Percentiles rank a stretch among this genome's conserved stretches.
Evolutionary conservation across 2,888 invertebrate species (phyloP).

Genomic region (Latrodectus elegans): DNA sequence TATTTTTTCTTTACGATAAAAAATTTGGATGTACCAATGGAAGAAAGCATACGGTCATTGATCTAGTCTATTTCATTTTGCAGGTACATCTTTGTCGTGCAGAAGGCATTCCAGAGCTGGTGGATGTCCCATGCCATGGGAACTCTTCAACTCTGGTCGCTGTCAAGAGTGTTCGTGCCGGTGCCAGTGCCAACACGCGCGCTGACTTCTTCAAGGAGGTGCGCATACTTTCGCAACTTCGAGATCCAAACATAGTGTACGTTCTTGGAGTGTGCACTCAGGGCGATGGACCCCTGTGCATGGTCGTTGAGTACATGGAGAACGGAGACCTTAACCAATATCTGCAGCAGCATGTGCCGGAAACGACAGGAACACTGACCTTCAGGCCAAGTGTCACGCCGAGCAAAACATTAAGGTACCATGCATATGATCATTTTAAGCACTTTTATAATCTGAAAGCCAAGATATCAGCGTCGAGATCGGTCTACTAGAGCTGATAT

Average conservation of each 20-base stretch:
- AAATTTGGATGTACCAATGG: no score
- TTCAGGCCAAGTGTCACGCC: conserved; percentile 77
- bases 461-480: no score
- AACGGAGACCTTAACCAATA: conserved; percentile 88
- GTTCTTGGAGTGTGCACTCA: conserved; percentile 87
- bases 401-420: conserved; percentile 83
- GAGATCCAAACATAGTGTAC: conserved; percentile 88
- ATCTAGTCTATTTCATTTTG: no score
- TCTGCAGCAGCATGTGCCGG: conserved; percentile 83
- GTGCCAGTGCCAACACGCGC: conserved; percentile 83
- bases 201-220: conserved; percentile 90
- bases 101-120: conserved; percentile 73
- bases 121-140: conserved; percentile 66
- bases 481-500: no score
- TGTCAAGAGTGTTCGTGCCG: conserved; percentile 87
- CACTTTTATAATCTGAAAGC: no score
- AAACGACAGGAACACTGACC: conserved; percentile 77
- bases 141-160: conserved; percentile 87
- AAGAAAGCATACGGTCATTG: no score
- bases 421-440: background rate
- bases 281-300: conserved; percentile 86
- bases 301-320: conserved; percentile 91
- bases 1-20: no score
- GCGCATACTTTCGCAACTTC: conserved; percentile 86
- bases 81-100: conserved; percentile 74